Conservation (phyloP, 2,113 vertebrate species). For the Gavia stellata region DNA sequence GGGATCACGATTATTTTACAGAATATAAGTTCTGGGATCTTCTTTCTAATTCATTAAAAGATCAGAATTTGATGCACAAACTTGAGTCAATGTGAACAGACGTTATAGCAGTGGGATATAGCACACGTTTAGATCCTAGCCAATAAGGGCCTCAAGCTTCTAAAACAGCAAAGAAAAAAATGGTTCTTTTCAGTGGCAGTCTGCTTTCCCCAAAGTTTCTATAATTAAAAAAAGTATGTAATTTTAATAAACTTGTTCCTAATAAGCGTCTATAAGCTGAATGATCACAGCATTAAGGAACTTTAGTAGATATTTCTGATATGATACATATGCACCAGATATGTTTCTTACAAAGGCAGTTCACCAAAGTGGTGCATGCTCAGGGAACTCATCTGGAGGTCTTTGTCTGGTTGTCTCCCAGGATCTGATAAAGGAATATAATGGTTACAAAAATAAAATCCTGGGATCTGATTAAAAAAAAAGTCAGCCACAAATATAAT, state of each 20-base stretch:
- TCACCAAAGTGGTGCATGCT: neutral
- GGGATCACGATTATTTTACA: neutral
- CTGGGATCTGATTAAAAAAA: neutral
- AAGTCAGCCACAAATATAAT: neutral
- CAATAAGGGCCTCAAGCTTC: neutral
- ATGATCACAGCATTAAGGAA: neutral
- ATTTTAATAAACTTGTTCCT: neutral
- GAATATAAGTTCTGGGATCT: neutral
- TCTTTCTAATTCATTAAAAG: neutral
- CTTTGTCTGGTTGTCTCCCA: neutral
- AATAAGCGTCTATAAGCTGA: neutral
- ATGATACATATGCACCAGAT: neutral
- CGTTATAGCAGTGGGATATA: neutral
- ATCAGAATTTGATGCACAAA: neutral
- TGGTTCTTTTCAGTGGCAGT: neutral
- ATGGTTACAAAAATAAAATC: neutral
- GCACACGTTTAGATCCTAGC: neutral
- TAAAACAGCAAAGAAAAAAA: slow-evolving; percentile 8
- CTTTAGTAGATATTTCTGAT: neutral
- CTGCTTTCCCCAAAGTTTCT: neutral
- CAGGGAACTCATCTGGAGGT: neutral
- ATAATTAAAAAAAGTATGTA: neutral
- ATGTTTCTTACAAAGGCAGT: neutral
- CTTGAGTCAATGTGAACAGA: neutral
- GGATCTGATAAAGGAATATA: neutral